Evolutionary conservation across 2,113 vertebrate species (phyloP).

Genomic region (Neolamprologus devosi): DNA sequence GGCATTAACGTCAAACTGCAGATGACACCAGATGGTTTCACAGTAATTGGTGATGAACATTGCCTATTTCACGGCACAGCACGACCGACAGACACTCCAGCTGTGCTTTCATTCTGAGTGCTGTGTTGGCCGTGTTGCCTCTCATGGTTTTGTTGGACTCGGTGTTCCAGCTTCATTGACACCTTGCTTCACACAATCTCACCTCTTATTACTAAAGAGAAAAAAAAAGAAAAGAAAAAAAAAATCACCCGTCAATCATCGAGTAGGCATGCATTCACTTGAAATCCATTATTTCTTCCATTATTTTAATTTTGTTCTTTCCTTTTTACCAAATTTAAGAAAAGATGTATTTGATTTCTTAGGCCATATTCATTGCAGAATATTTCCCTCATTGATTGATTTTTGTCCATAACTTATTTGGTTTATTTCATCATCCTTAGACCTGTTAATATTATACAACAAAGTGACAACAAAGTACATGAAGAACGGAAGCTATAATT

Average conservation of each 20-base stretch:
- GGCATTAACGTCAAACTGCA: not conserved
- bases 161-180: slow-evolving; percentile 24
- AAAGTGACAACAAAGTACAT: not conserved
- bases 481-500: not conserved
- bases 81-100: slow-evolving; percentile 21
- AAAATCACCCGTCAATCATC: slow-evolving; percentile 24
- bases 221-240: not conserved
- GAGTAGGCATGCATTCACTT: not conserved
- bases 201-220: slow-evolving; percentile 16
- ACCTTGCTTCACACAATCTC: slow-evolving; percentile 38
- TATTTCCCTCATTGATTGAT: not conserved
- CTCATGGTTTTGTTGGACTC: not conserved
- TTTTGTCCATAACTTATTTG: not conserved
- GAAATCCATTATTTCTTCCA: not conserved
- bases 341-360: not conserved
- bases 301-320: not conserved
- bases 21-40: slow-evolving; percentile 26
- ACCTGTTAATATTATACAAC: not conserved
- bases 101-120: not conserved
- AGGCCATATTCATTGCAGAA: not conserved
- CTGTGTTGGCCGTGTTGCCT: not conserved
- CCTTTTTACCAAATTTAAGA: not conserved
- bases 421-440: not conserved
- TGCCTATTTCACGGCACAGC: slow-evolving; percentile 15
- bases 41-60: slow-evolving; percentile 10